Evolutionary conservation across 2,888 invertebrate species (phyloP), one percentile per base, ranked within the genome.

Genomic region (Pristionchus arcanus): DNA sequence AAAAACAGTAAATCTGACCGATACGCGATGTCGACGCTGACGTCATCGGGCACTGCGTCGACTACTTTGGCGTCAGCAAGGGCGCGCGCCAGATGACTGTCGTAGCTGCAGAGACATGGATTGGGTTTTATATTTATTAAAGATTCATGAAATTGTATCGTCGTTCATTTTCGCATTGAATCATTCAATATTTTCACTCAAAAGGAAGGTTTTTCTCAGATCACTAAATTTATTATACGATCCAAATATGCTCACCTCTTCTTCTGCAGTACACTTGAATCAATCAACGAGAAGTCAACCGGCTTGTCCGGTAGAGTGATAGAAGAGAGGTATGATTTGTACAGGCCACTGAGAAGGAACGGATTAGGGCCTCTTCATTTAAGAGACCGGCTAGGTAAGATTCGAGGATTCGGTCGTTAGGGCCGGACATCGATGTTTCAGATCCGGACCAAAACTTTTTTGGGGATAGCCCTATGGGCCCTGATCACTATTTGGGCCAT

Each of bases 271-370:
- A 98, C 98, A 90, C 97, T 97, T 94, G 98, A 96, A 96, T 99
- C 97, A 95, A 97, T 96, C 95, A 97, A 97, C 13, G 97, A 97
- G 96, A 99, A 99, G 96, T 97, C 97, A 95, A 98, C 98, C 96
- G 96, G 97, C 15, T 91, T 89, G 19, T 91, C 91, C 37, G 94
- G 93, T 37, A 94, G 91, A 9, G 91, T 91, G 34, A 94, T 94
- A 16, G 92, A 92, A 19, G 91, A 91, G 53, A 94, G 91, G 88
- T 92, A 94, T 63, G 91, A 91, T 89, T 95, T 94, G 92, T 91
- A 94, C 84, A 94, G 91, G 7, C 94, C 94, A 21, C 94, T 94
- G 63, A 63, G 4, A 25, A 63, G 63, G 21, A 63, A 63, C 21
- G 7, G 42, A 49, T 49, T 49, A 49, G 42, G 42, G 11, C 0